phyloP scores from a whole-genome alignment of 2,888 invertebrate genomes.

The Glomeris marginata region DNA sequence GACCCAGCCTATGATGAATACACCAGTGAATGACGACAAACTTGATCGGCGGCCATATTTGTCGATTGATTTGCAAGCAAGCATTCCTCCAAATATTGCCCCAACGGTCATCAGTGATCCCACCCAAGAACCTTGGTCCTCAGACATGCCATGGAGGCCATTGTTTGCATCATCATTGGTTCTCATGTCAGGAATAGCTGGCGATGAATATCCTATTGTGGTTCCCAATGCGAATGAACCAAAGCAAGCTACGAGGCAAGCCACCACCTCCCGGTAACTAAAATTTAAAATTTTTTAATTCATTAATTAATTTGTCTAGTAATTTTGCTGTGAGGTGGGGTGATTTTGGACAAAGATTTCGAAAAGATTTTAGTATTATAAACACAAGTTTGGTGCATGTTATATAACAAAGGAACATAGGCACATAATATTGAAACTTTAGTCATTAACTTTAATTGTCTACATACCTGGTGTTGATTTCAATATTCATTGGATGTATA shows the following conservation, averaged over 20 bases:
- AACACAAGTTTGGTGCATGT: too few relatives aligned
- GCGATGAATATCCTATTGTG: conserved; percentile 7
- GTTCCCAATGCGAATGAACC: conserved; percentile 1
- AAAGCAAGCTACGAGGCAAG: conserved; percentile 6
- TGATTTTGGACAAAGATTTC: too few relatives aligned
- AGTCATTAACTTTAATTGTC: too few relatives aligned
- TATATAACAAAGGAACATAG: too few relatives aligned
- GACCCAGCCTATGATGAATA: conserved; percentile 14
- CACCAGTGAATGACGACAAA: conserved; percentile 7
- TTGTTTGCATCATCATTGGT: background rate
- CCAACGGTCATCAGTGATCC: conserved; percentile 14
- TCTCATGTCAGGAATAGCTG: conserved; percentile 6
- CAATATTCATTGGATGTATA: too few relatives aligned
- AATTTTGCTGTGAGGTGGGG: too few relatives aligned
- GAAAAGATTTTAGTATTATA: too few relatives aligned
- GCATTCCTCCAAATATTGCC: conserved; percentile 12
- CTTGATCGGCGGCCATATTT: conserved; percentile 12
- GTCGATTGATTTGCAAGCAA: conserved; percentile 12
- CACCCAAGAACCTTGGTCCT: conserved; percentile 8
- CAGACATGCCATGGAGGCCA: background rate
- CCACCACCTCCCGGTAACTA: background rate
- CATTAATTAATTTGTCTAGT: too few relatives aligned
- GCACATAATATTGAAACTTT: too few relatives aligned
- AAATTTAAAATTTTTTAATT: too few relatives aligned
- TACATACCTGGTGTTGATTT: too few relatives aligned